phyloP scores from a whole-genome alignment of 2,113 vertebrate species.

The Ailuropoda melanoleuca region DNA sequence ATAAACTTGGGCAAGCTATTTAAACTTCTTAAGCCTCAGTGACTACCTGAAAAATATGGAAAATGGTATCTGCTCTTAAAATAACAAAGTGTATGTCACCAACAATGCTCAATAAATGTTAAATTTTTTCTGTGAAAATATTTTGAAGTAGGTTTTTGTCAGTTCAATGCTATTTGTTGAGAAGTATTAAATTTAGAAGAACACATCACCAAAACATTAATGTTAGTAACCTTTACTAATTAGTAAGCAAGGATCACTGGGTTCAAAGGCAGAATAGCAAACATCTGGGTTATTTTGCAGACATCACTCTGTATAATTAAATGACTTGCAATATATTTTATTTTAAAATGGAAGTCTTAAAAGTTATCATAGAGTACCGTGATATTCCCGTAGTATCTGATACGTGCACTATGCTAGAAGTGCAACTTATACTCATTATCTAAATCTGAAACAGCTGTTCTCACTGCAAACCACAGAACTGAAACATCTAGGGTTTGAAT shows the following conservation, averaged over 20 bases:
- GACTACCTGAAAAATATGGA: not conserved
- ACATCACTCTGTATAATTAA: not conserved
- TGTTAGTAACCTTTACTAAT: not conserved
- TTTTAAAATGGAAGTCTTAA: not conserved
- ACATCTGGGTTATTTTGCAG: not conserved
- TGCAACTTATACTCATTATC: not conserved
- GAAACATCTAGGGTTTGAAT: not conserved
- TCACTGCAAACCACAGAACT: not conserved
- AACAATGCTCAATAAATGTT: not conserved
- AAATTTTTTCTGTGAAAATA: not conserved
- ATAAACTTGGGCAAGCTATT: not conserved
- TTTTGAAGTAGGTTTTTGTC: not conserved
- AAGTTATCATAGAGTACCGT: not conserved
- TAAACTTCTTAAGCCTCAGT: not conserved
- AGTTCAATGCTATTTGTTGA: not conserved
- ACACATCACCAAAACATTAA: not conserved
- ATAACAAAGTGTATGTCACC: not conserved
- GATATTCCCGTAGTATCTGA: not conserved
- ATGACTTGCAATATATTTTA: not conserved
- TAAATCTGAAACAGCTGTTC: not conserved
- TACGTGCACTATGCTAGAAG: not conserved
- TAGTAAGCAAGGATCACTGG: not conserved
- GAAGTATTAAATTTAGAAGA: not conserved
- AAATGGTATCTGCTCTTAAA: not conserved
- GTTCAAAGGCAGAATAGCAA: not conserved